Percentiles rank a stretch among this genome's conserved stretches.
These are phyloP conservation scores for Eupelmus urozonus DNA, from an alignment of 2,888 invertebrate species.

Conservation along the genomic window DNA sequence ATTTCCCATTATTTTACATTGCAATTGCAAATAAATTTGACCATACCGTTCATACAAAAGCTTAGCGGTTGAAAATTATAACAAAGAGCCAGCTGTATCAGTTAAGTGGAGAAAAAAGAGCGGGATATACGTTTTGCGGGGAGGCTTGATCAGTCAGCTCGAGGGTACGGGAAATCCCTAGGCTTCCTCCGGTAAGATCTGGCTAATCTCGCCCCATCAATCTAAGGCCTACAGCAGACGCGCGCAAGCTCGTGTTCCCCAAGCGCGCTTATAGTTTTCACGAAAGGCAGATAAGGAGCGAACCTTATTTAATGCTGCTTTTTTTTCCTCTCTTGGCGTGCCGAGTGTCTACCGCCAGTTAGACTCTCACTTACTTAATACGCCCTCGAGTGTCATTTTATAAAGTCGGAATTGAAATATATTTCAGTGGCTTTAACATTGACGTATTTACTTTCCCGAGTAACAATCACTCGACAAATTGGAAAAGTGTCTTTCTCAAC, in stretches of 20 bases:
- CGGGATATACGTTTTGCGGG: constrained; percentile 2
- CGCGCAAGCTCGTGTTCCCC: constrained; percentile 61
- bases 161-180: constrained; percentile 56
- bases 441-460: too few species aligned
- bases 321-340: constrained; percentile 53
- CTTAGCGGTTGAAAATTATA: constrained; percentile 4
- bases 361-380: constrained; percentile 23
- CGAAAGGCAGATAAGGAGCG: constrained; percentile 59
- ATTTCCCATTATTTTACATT: background rate
- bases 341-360: constrained; percentile 27
- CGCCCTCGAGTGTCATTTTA: constrained; percentile 13
- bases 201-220: constrained; percentile 74
- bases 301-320: constrained; percentile 55
- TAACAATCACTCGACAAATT: too few species aligned
- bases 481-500: background rate
- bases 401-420: background rate
- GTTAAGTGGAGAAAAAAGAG: constrained; percentile 42
- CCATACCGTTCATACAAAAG: background rate
- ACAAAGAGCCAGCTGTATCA: constrained; percentile 29
- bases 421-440: background rate
- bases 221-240: constrained; percentile 68
- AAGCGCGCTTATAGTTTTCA: constrained; percentile 61
- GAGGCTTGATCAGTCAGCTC: constrained; percentile 64
- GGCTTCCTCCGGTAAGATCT: constrained; percentile 66
- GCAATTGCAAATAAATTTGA: background rate